A percentile compares a stretch with the other conserved stretches of the same genome.
phyloP scores from a whole-genome alignment of 2,113 vertebrate genomes.

The Dolichotis patagonum region DNA sequence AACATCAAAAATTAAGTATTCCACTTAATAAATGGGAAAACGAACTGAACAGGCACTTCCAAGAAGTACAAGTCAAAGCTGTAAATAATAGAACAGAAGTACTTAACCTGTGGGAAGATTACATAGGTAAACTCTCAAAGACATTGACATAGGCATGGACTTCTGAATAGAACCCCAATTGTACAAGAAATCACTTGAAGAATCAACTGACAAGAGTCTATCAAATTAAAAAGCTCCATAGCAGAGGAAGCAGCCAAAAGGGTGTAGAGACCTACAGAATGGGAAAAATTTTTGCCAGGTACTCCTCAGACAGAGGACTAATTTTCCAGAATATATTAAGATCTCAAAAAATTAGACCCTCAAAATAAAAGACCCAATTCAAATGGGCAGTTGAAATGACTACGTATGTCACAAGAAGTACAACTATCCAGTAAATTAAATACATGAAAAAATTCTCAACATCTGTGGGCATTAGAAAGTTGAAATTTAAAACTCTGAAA shows the following conservation, averaged over 20 bases:
- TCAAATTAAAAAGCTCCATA: neutral
- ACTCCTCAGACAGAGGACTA: neutral
- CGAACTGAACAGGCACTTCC: neutral
- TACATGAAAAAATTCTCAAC: neutral
- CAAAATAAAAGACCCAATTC: neutral
- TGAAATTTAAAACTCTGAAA: neutral
- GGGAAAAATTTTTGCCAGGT: neutral
- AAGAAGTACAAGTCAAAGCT: neutral
- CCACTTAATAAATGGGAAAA: neutral
- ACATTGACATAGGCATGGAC: neutral
- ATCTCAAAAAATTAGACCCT: neutral
- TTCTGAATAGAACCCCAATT: neutral
- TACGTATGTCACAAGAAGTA: neutral
- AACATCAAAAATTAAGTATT: neutral
- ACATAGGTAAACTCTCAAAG: neutral
- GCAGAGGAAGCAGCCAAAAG: neutral
- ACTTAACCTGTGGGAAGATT: neutral
- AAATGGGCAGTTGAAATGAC: neutral
- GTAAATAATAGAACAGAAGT: neutral
- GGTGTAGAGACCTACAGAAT: neutral
- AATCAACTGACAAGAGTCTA: neutral
- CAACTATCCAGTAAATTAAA: neutral
- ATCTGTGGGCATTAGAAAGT: neutral
- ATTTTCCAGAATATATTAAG: neutral
- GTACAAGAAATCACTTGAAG: neutral